Base-by-base conservation (phyloP, 2,888 invertebrate species). In the Agonopterix subpropinquella region DNA sequence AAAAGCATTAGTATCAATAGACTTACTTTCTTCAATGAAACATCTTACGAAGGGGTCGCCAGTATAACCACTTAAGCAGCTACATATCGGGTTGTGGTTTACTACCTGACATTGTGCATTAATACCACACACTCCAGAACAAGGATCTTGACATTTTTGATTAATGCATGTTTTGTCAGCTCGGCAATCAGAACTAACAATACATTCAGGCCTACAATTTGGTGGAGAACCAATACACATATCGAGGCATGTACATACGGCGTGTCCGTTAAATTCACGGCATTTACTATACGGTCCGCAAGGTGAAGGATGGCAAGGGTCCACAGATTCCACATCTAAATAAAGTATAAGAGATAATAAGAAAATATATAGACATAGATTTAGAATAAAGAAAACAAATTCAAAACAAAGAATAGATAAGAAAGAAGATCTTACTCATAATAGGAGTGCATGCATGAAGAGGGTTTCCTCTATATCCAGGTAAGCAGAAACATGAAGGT, bases 1-100 rank as follows among this genome's bases (percentile, higher is more conserved):
- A 18, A 43, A 43, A 9, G 11, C 18, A 18, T 28, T 28, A 28
- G 28, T 28, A 28, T 28, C 28, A 36, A 35, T n/a, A 58, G 66
- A 88, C 92, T 92, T 91, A 92, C 92, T 90, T 80, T 90, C 89
- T 71, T 90, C 89, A 66, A 82, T 69, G 62, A 85, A 79, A 79
- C 95, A 95, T 77, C 92, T 91, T 61, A 91, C 90, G 67, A 95
- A 94, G 13, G 95, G 95, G 89, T 95, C 94, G 47, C 95, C 95
- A 37, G 91, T 89, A 63, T 90, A 93, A 49, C 91, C 92, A 46
- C 80, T 81, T 39, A 91, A 86, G 68, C 95, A 95, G 71, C 92
- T 92, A 78, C 95, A 95, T 63, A 94, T 91, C 3, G 94, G 95
- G 70, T 93, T 94, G 72, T 96, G 95, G 67, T 93, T 93, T 45